Base-by-base conservation (phyloP, 1,140 invertebrate genomes). In the Bombus picipes region DNA sequence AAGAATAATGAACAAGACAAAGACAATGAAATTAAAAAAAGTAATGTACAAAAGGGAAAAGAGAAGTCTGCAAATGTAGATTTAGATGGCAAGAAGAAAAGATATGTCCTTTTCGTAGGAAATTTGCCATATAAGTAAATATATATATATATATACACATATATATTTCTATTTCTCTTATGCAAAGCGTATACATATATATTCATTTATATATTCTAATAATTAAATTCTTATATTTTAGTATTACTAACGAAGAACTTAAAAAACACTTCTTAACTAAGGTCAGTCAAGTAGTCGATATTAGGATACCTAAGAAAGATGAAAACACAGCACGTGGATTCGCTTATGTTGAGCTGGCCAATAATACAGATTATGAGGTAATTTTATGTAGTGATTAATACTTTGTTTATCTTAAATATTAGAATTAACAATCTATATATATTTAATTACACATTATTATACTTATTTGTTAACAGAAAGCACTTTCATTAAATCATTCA, bases 61-160 rank as follows among this genome's bases (percentile, higher is more conserved):
- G 66, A 12, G 41, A 47, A 66, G 6, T 0, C 37, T 9, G 62
- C 34, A 72, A 72, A 34, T 47, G n/a, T 32, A 39, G 71, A 65
- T n/a, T 39, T 72, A 87, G 76, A 91, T 41, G 32, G 95, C 96
- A 68, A 95, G 96, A 94, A 96, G 3, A 95, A 96, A 88, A 96
- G 95, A 93, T 95, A 93, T 85, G 94, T 96, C 74, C 88, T 96
- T n/a, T 96, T 95, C 88, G 94, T 96, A 73, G 95, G 95, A 85
- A 96, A 96, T 92, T 85, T 96, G 71, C 91, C 95, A 59, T 95
- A 92, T 82, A 90, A 91, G 90, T 94, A 88, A 93, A 91, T 79
- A 82, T 57, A 70, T 76, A 32, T 32, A 4, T 37, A 39, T 39
- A 39, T 39, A 39, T 39, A 66, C 18, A 66, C 22, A 65, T 65